A percentile compares a stretch with the other conserved stretches of the same genome.
Evolutionary conservation across 1,140 invertebrate species (phyloP).

Genomic region (Drosophila baimaii): DNA sequence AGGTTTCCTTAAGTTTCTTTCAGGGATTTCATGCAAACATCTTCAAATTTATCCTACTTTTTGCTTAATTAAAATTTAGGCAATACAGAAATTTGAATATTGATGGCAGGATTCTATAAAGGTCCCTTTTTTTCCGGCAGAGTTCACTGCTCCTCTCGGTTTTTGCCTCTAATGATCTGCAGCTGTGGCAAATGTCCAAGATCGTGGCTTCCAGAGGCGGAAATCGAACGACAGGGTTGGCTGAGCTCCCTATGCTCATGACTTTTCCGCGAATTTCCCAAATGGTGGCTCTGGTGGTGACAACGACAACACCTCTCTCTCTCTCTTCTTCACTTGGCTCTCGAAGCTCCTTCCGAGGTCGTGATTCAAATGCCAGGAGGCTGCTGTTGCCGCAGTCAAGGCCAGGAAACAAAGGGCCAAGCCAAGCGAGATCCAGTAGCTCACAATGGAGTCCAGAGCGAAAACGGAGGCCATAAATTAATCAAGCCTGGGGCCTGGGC

Average conservation of each 20-base stretch:
- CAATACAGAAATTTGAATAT: not conserved
- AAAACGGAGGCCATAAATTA: conserved; percentile 68
- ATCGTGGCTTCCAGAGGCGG: conserved; percentile 33
- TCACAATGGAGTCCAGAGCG: conserved; percentile 59
- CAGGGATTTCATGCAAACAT: no score
- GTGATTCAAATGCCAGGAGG: conserved; percentile 65
- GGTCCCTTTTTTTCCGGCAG: not conserved
- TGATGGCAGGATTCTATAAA: not conserved
- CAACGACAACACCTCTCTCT: conserved; percentile 48
- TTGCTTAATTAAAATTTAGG: no score
- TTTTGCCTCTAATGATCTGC: conserved; percentile 26
- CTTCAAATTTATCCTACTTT: no score
- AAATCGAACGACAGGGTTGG: conserved; percentile 43
- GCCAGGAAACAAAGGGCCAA: conserved; percentile 53
- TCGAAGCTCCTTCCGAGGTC: conserved; percentile 35
- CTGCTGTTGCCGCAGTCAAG: conserved; percentile 60
- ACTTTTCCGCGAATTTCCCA: conserved; percentile 46
- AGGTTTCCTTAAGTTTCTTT: no score
- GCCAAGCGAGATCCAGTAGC: conserved; percentile 23
- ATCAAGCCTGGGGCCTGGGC: conserved; percentile 52
- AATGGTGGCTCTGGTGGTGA: conserved; percentile 20
- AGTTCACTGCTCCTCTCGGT: not conserved
- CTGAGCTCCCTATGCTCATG: conserved; percentile 21
- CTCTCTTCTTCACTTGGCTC: not conserved
- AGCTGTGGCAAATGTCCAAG: conserved; percentile 23